phyloP scores from a whole-genome alignment of 2,888 invertebrate species.

The Drosophila falleni region DNA sequence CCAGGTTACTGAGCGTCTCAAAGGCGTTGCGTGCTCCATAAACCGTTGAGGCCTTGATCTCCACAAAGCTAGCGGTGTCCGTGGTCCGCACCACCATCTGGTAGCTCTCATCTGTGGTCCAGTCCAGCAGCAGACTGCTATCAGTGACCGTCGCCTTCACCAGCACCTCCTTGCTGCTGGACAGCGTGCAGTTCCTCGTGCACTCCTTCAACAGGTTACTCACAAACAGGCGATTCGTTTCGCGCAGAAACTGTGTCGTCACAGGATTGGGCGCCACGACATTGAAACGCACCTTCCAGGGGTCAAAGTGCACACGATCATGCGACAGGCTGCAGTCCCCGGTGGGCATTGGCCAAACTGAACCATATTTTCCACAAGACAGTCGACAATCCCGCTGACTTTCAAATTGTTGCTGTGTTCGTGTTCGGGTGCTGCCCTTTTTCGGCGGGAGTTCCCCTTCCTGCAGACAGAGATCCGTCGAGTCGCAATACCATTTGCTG shows the following conservation, averaged over 20 bases:
- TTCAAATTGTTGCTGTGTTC: slow-evolving; percentile 66
- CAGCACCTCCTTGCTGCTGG: slow-evolving; percentile 86
- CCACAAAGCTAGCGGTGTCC: slow-evolving; percentile 86
- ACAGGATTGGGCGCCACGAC: slow-evolving; percentile 86
- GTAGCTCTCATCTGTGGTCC: slow-evolving; percentile 91
- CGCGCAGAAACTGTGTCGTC: slow-evolving; percentile 86
- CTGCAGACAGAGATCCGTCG: slow-evolving; percentile 69
- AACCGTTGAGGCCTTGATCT: slow-evolving; percentile 88
- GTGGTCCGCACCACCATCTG: slow-evolving; percentile 87
- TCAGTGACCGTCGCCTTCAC: slow-evolving; percentile 87
- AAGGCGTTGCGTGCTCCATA: slow-evolving; percentile 92
- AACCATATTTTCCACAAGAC: slow-evolving; percentile 89
- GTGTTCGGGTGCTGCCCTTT: slow-evolving; percentile 1
- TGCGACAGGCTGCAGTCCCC: slow-evolving; percentile 85
- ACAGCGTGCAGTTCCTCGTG: slow-evolving; percentile 86
- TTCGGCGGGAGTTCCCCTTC: slow-evolving; percentile 45
- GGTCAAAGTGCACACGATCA: slow-evolving; percentile 87
- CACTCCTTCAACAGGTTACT: slow-evolving; percentile 88
- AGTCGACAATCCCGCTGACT: slow-evolving; percentile 89
- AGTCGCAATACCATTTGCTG: slow-evolving; percentile 74
- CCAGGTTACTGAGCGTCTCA: slow-evolving; percentile 91
- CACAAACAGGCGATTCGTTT: slow-evolving; percentile 87
- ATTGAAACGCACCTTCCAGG: slow-evolving; percentile 87
- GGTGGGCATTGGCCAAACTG: slow-evolving; percentile 90
- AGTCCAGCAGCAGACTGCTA: slow-evolving; percentile 86